Conservation (phyloP, 2,113 vertebrate species). For the Cheilinus undulatus region DNA sequence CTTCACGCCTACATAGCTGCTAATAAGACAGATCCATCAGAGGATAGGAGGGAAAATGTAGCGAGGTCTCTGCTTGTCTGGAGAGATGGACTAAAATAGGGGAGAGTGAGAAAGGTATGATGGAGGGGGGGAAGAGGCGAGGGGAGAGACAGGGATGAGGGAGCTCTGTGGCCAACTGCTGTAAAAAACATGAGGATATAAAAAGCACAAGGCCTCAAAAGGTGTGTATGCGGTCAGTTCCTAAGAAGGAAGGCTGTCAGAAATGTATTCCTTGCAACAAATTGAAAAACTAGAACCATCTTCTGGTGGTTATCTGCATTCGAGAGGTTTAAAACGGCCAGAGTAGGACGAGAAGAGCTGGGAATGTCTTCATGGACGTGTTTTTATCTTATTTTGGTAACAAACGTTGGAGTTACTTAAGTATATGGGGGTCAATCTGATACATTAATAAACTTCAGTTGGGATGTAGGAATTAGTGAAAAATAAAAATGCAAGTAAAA, state of each 20-base stretch:
- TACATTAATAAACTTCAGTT: too few species aligned
- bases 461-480: too few species aligned
- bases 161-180: neutral
- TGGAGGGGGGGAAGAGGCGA: neutral
- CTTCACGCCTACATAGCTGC: conserved; percentile 64
- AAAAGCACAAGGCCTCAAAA: neutral
- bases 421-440: too few species aligned
- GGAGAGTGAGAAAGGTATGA: neutral
- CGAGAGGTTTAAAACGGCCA: too few species aligned
- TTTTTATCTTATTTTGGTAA: too few species aligned
- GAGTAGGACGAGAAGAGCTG: too few species aligned
- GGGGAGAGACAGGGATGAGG: neutral
- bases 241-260: conserved; percentile 2
- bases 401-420: too few species aligned
- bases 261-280: conserved; percentile 7
- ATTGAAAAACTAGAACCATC: neutral
- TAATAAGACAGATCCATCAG: conserved; percentile 75
- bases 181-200: neutral
- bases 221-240: neutral
- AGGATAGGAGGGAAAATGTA: conserved; percentile 24
- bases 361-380: too few species aligned
- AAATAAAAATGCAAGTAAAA: too few species aligned
- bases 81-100: conserved; percentile 4
- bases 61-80: conserved; percentile 17
- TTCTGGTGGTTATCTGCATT: too few species aligned